Evolutionary conservation across 2,888 invertebrate genomes (phyloP), one percentile per base, ranked within the genome.

Genomic region (Trachelus iudaicus): DNA sequence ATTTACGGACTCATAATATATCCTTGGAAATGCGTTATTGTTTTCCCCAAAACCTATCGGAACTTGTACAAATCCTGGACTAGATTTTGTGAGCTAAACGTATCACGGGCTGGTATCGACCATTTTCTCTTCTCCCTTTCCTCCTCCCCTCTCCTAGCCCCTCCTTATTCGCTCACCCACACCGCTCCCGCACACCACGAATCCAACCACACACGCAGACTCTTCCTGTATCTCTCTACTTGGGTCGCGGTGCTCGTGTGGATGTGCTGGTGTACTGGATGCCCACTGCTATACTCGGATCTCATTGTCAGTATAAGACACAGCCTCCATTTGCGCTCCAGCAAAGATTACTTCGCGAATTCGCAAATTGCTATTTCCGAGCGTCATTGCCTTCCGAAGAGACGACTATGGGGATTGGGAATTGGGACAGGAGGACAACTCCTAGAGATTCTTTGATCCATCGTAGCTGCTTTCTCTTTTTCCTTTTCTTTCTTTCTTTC

Each of bases 141-240:
- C 37, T 13, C 15, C 3, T 3, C 0, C 15, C 15, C 23, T 23
- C 9, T 0, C 13, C 15, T 3, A 0, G 0, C 15, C 6, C 23
- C 56, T 23, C 1, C 37, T 37, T 56, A 56, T 56, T 56, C 56
- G 23, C 9, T 23, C 23, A 56, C 56, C 23, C 6, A 56, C 23
- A 56, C 40, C n/a, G n/a, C n/a, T n/a, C n/a, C n/a, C 37, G 37
- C 4, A 15, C 1, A 40, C 40, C 15, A 40, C 6, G 40, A 40
- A 40, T 15, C 23, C 15, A 56, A 56, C 9, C 56, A 9, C 56
- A 56, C 2, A 23, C 56, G 9, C 23, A 56, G 56, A 23, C 56
- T 23, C 56, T 56, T 23, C 23, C 56, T 56, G 6, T 56, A 6
- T 56, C 40, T 56, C 23, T 23, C 40, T 56, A 1, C 40, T 56